Evolutionary conservation across 2,113 vertebrate species (phyloP).

Genomic region (Taxidea taxus): DNA sequence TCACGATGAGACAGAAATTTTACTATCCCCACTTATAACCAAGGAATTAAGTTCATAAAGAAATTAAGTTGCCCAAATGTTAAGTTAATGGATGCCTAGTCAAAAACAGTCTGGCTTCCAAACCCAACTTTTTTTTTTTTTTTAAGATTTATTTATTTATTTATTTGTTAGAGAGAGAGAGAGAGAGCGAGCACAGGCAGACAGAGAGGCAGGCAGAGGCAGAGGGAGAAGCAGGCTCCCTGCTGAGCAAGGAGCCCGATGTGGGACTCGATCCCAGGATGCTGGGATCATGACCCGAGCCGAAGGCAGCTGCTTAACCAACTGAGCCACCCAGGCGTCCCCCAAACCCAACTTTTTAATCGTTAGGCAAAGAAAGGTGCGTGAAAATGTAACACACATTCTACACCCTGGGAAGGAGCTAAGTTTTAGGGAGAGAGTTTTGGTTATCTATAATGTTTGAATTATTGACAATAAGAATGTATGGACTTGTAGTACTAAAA

Average conservation of each 20-base stretch:
- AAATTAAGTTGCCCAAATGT: neutral
- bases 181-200: no score
- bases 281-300: no score
- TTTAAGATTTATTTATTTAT: no score
- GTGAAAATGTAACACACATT: neutral
- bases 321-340: no score
- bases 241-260: no score
- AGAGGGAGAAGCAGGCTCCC: no score
- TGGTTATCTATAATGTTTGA: neutral
- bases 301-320: no score
- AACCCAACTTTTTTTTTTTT: neutral
- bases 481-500: neutral
- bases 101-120: neutral
- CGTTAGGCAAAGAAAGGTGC: neutral
- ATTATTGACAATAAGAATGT: conserved; percentile 27
- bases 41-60: neutral
- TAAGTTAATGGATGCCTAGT: neutral
- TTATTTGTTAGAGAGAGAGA: no score
- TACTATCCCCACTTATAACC: neutral
- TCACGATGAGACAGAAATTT: neutral
- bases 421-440: neutral
- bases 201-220: no score
- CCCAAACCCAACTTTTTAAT: conserved; percentile 1
- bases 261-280: no score
- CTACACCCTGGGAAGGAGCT: neutral